Base-by-base conservation (phyloP, 1,140 invertebrate genomes). In the Chironomus tepperi region DNA sequence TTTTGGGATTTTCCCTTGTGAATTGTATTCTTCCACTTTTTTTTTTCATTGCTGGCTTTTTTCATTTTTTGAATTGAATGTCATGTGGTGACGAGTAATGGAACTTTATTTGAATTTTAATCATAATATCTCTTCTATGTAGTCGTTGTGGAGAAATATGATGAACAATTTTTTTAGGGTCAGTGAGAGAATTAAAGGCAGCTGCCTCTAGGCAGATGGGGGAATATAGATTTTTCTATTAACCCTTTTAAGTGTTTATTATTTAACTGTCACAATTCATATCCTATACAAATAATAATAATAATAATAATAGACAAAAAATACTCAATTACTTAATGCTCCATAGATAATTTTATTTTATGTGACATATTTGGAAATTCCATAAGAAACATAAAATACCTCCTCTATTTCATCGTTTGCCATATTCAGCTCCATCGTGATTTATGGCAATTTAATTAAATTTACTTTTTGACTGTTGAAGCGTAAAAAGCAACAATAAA, bases 391-490 rank as follows among this genome's bases (percentile, higher is more conserved):
- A 34, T 2, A 34, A 34, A 34, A 34, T 34, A 2, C 24, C 5
- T 34, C 5, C 24, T 34, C 24, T 34, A 34, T 34, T 34, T 34
- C 24, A 34, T 57, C 47, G n/a, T 57, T 57, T 57, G 47, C 47
- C 47, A 8, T 57, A 15, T 57, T n/a, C 15, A 12, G 12, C 47
- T n/a, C 12, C 47, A n/a, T n/a, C 15, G 15, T 70, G 65, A 70
- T 70, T 70, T 70, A 70, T 70, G 16, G 65, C 65, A 70, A 19
- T 70, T 70, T 70, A 70, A 70, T 70, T 70, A 70, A 70, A 70
- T 70, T 19, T 12, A 57, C n/a, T 57, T 57, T 57, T 57, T n/a
- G 47, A 12, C n/a, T n/a, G 47, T 57, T 57, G 47, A 57, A 57
- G 47, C 47, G 47, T 57, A 57, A 57, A 57, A 57, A 57, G n/a